Evolutionary conservation across 2,797 vertebrate genomes (phyloP).

Genomic region (Clamator glandarius): DNA sequence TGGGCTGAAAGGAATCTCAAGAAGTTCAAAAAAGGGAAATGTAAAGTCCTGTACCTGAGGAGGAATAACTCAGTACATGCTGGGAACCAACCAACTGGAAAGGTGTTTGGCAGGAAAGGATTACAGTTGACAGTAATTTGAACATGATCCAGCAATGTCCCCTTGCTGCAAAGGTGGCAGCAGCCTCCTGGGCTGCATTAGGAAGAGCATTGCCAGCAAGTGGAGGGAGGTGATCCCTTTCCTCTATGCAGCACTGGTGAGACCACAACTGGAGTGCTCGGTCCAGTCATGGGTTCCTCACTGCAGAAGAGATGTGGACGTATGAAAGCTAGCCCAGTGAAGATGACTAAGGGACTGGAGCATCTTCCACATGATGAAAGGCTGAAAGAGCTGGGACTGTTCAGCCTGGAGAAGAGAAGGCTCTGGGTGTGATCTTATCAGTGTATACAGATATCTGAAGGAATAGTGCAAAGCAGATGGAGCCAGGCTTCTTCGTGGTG

Average conservation of each 20-base stretch:
- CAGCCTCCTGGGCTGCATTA: not conserved
- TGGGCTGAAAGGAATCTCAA: not conserved
- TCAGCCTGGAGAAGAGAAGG: not conserved
- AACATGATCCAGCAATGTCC: not conserved
- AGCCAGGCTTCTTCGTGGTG: not conserved
- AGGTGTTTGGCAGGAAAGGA: not conserved
- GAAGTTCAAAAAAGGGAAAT: not conserved
- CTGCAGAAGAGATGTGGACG: not conserved
- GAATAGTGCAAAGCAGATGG: not conserved
- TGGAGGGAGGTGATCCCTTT: not conserved
- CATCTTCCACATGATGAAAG: not conserved
- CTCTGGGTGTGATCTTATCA: not conserved
- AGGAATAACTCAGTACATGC: not conserved
- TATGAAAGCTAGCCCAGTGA: not conserved
- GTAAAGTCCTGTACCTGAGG: not conserved
- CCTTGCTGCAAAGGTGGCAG: not conserved
- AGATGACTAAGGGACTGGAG: not conserved
- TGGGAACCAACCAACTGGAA: not conserved
- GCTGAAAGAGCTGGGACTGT: not conserved
- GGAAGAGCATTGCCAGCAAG: not conserved
- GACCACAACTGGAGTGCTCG: not conserved
- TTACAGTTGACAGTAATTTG: not conserved
- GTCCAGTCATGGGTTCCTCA: not conserved
- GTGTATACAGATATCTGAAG: not conserved
- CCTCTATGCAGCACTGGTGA: not conserved